phyloP scores from a whole-genome alignment of 2,113 vertebrate genomes.

The Dicrurus megarhynchus region DNA sequence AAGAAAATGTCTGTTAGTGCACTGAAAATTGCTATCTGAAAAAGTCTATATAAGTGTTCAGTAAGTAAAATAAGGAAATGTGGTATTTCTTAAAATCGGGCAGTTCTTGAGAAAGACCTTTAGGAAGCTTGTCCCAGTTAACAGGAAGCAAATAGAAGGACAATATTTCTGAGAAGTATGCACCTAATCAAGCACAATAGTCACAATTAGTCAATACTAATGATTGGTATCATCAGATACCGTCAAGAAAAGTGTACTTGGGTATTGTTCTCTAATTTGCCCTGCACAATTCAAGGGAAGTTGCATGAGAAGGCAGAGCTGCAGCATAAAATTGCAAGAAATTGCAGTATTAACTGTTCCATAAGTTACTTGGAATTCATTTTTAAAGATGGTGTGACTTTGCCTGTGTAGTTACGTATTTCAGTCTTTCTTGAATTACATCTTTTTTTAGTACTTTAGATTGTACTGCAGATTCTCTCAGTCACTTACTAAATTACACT shows the following conservation, averaged over 20 bases:
- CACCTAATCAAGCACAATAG: not conserved
- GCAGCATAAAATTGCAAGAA: not conserved
- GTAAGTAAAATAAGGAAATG: not conserved
- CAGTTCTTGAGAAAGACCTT: not conserved
- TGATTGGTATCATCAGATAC: not conserved
- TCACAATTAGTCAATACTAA: not conserved
- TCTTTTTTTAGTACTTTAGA: not conserved
- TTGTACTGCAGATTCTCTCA: slow-evolving; percentile 16
- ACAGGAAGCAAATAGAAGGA: not conserved
- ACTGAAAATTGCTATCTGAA: not conserved
- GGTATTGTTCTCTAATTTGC: not conserved
- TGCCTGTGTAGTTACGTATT: not conserved
- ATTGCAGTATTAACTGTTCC: not conserved
- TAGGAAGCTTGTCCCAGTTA: not conserved
- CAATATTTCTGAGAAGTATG: not conserved
- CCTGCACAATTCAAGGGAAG: not conserved
- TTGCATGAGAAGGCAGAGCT: not conserved
- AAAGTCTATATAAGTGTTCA: not conserved
- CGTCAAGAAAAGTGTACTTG: not conserved
- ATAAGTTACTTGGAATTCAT: not conserved
- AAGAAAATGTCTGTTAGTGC: not conserved
- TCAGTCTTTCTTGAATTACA: not conserved
- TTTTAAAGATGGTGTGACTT: not conserved
- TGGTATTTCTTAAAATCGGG: not conserved
- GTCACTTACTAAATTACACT: slow-evolving; percentile 37